Evolutionary conservation across 2,888 invertebrate species (phyloP).

Genomic region (Nipponacmea schrenckii): DNA sequence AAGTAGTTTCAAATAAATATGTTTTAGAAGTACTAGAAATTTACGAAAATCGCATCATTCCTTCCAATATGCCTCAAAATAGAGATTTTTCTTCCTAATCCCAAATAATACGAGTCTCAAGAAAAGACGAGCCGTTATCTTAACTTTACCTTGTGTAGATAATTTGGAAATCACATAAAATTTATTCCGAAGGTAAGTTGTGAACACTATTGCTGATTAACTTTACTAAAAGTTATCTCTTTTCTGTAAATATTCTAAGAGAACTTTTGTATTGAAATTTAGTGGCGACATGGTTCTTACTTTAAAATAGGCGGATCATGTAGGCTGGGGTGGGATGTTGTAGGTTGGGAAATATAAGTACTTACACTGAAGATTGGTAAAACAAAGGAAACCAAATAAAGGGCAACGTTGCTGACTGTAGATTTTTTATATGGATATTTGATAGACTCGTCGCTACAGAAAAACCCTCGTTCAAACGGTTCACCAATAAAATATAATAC

Average conservation of each 20-base stretch:
- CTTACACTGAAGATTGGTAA: conserved; percentile 6
- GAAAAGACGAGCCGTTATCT: no score
- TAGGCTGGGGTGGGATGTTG: background rate
- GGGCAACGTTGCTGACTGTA: conserved; percentile 50
- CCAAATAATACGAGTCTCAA: no score
- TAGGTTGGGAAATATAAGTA: background rate
- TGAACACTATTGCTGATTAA: no score
- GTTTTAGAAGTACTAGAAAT: no score
- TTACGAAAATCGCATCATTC: no score
- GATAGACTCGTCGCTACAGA: conserved; percentile 92
- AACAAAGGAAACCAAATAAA: conserved; percentile 27
- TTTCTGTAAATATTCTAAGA: no score
- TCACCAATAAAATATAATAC: background rate
- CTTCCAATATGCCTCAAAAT: no score
- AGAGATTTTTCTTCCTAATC: no score
- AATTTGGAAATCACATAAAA: no score
- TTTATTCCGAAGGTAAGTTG: background rate
- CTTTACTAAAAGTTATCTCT: background rate
- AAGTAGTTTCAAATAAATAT: no score
- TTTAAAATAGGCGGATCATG: background rate
- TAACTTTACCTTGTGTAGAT: no score
- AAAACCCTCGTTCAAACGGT: conserved; percentile 81
- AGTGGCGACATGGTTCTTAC: background rate
- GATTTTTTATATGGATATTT: conserved; percentile 81
- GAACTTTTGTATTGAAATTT: no score